These are phyloP conservation scores for Bradypodion ventrale DNA, from an alignment of 2,797 vertebrate species.

Conservation along the genomic window DNA sequence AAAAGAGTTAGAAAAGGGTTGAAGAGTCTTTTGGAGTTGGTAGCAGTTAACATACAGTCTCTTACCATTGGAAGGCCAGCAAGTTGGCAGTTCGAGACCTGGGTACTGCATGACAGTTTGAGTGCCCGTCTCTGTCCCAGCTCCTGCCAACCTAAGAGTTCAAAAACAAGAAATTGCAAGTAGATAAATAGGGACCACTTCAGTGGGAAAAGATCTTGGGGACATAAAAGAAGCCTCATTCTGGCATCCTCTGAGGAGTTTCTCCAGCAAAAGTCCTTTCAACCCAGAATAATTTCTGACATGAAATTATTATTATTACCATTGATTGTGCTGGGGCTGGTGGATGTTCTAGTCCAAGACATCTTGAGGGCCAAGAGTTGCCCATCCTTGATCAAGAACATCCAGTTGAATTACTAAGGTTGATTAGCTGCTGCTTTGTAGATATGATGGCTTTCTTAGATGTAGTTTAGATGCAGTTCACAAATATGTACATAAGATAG, in stretches of 20 bases:
- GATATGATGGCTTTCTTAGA: neutral
- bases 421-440: neutral
- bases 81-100: no score
- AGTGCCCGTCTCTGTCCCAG: no score
- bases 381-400: neutral
- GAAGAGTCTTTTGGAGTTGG: neutral
- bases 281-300: no score
- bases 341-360: neutral
- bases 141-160: no score
- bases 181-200: no score
- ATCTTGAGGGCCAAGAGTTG: neutral
- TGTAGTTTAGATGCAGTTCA: conserved; percentile 25
- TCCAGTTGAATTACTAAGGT: neutral
- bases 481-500: conserved; percentile 10
- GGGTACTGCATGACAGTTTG: no score
- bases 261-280: no score
- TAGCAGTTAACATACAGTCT: neutral
- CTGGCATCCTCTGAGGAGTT: no score
- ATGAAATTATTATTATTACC: no score
- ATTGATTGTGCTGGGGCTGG: neutral
- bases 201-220: no score
- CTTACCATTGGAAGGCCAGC: neutral
- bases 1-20: neutral
- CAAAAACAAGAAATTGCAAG: no score
- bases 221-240: no score